These are phyloP conservation scores for Periophthalmus modestus DNA, from an alignment of 2,113 vertebrate species.

Conservation along the genomic window DNA sequence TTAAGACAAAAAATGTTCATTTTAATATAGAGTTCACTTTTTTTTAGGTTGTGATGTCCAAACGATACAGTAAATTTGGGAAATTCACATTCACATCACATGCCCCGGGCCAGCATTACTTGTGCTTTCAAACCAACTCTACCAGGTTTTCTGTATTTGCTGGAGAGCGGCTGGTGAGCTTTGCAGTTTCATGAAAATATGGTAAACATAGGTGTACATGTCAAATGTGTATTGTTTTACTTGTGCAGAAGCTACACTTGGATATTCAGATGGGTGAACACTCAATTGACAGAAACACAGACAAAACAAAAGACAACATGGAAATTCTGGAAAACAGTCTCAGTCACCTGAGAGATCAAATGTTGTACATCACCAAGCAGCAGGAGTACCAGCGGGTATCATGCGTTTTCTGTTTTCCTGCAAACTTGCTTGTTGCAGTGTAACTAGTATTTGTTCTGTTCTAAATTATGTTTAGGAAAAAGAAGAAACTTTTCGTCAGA, in stretches of 20 bases:
- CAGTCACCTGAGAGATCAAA: slow-evolving; percentile 82
- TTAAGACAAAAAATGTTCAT: not conserved
- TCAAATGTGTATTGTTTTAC: not conserved
- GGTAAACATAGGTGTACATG: not conserved
- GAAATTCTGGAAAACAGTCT: slow-evolving; percentile 78
- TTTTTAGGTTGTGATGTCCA: slow-evolving; percentile 81
- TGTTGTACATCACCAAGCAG: slow-evolving; percentile 82
- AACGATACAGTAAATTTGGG: slow-evolving; percentile 81
- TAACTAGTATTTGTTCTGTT: not conserved
- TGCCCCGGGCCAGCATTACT: slow-evolving; percentile 80
- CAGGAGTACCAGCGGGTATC: slow-evolving; percentile 90
- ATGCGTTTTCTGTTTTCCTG: not conserved
- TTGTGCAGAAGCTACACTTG: slow-evolving; percentile 83
- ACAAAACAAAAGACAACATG: slow-evolving; percentile 84
- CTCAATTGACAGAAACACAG: slow-evolving; percentile 67
- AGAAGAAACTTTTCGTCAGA: slow-evolving; percentile 87
- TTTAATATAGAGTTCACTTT: not conserved
- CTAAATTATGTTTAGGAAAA: slow-evolving; percentile 74
- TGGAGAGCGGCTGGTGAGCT: slow-evolving; percentile 83
- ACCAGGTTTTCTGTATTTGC: slow-evolving; percentile 82
- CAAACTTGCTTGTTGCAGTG: not conserved
- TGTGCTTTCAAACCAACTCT: slow-evolving; percentile 89
- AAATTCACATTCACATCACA: slow-evolving; percentile 87
- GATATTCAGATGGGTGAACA: slow-evolving; percentile 88
- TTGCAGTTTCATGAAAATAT: slow-evolving; percentile 13